Evolutionary conservation across 2,797 vertebrate genomes (phyloP).

Genomic region (Xenentodon cancila): DNA sequence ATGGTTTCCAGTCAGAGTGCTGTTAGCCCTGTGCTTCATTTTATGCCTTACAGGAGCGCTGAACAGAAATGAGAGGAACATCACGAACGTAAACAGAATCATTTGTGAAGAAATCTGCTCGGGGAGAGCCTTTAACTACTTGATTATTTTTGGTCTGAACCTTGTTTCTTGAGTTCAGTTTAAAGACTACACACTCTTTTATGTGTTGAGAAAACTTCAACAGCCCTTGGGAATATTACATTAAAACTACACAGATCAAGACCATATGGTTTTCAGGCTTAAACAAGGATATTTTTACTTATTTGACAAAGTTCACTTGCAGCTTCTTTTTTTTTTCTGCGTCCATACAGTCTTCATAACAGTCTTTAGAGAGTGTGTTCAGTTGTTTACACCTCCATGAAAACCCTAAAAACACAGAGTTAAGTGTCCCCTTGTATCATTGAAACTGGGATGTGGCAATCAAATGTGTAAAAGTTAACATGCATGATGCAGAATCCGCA

Average conservation of each 20-base stretch:
- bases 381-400: constrained; percentile 2
- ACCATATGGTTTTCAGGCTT: background rate
- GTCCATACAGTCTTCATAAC: constrained; percentile 24
- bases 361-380: constrained; percentile 31
- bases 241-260: constrained; percentile 23
- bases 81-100: constrained; percentile 20
- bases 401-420: constrained; percentile 7
- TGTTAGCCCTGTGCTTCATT: constrained; percentile 67
- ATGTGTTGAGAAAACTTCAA: no score
- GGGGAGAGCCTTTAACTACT: constrained; percentile 3
- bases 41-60: constrained; percentile 36
- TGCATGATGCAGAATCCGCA: background rate
- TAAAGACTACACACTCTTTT: no score
- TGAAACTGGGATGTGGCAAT: no score
- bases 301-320: no score
- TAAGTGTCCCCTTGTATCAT: no score
- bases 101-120: constrained; percentile 24
- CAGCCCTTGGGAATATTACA: background rate
- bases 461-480: background rate
- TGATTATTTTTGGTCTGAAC: constrained; percentile 2
- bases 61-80: constrained; percentile 36
- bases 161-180: background rate
- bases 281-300: constrained; percentile 12
- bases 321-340: background rate
- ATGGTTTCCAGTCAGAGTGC: constrained; percentile 11